phyloP scores from a whole-genome alignment of 2,888 invertebrate genomes.

The Leistus spinibarbis region DNA sequence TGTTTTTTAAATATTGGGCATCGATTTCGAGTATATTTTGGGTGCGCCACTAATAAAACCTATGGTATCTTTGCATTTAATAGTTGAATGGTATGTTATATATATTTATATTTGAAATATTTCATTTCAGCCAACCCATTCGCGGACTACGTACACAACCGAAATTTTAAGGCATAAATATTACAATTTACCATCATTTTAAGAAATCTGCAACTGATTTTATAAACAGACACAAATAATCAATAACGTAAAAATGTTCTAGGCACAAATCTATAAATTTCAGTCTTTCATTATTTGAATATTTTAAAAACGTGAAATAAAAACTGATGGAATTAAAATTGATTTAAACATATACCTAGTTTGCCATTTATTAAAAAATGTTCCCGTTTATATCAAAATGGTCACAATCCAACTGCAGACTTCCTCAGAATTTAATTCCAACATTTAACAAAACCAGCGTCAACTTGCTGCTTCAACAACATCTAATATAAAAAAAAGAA shows the following conservation, averaged over 20 bases:
- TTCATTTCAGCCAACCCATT: background rate
- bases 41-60: background rate
- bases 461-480: slow-evolving; percentile 1
- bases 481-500: background rate
- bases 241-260: background rate
- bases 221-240: background rate
- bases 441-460: background rate
- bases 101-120: background rate
- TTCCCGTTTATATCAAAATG: background rate
- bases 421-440: slow-evolving; percentile 14
- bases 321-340: background rate
- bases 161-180: background rate
- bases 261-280: slow-evolving; percentile 6
- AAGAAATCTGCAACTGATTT: background rate
- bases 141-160: background rate
- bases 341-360: background rate
- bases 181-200: background rate
- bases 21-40: no score
- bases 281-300: slow-evolving; percentile 8
- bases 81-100: background rate
- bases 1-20: no score
- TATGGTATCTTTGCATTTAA: background rate
- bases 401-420: slow-evolving; percentile 20
- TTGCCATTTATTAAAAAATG: background rate
- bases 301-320: slow-evolving; percentile 1